Evolutionary conservation across 2,888 invertebrate species (phyloP), one percentile per base, ranked within the genome.

Genomic region (Drosophila trichaetosa): DNA sequence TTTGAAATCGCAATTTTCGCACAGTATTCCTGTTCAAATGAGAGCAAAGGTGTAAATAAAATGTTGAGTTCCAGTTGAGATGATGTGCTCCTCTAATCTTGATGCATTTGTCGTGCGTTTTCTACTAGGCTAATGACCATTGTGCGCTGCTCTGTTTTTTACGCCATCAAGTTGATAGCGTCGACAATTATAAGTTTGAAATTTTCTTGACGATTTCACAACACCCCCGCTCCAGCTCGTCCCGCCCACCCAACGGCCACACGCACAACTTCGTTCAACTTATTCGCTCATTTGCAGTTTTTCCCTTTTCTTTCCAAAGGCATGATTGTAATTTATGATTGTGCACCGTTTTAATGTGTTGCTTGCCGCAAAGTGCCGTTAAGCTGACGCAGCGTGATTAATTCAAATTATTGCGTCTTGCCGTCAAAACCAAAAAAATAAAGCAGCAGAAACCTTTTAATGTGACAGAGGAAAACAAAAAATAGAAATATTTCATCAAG

Each of bases 321-420:
- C 56, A 53, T 58, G 42, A 53, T 62, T 79, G 62, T 69, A 80
- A 73, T 80, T 79, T 79, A 73, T 73, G 73, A 65, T 46, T 69
- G 62, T 42, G 38, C 48, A 48, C 56, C 66, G 48, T 72, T 69
- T 76, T 33, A 70, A 70, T 59, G 71, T 80, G 67, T 54, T 60
- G 13, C 61, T 63, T 58, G 62, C 63, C 63, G 34, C 73, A 74
- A 61, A 73, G 48, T 58, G 59, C 61, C 64, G 68, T 66, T 80
- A 76, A 60, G 64, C 69, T 57, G 71, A 65, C 52, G 61, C 64
- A 65, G 46, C 48, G 70, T 71, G 79, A 82, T 79, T 81, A 82
- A 82, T 76, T 82, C 76, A 59, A 81, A 79, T 82, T 73, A 79
- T 76, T 70, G 82, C 62, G 67, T 69, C 69, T 59, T 66, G 64